Evolutionary conservation across 1,140 invertebrate species (phyloP), one percentile per base, ranked within the genome.

Genomic region (Heliconius nattereri): DNA sequence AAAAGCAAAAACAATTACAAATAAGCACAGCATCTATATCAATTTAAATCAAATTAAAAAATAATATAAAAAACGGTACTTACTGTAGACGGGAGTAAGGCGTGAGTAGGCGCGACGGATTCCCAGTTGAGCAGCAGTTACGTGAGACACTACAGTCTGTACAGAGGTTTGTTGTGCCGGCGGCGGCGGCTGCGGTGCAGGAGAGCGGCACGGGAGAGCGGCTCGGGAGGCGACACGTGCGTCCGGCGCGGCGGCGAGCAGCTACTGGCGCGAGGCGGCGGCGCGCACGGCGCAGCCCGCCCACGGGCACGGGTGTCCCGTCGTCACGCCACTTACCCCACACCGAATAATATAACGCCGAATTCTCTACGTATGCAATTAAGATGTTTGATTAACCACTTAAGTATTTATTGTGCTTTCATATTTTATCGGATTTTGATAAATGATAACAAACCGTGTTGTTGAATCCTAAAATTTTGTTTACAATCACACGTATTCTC

Each of bases 281-380:
- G 76, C 85, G 76, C 85, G 81, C 84, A 82, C 85, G 85, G 88
- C 91, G 85, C 89, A 88, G 79, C 84, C 87, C 87, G 89, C 89
- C 89, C 89, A 91, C 89, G 88, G 83, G 32, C 32, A 83, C 82
- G 72, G 82, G 71, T 81, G 83, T 78, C 82, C 91, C 85, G 82
- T 87, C 88, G 89, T 89, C 91, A 91, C 86, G 87, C 86, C 87
- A 88, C 86, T 91, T 91, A 91, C 85, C 87, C 88, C 85, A 90
- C 86, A 87, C 86, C 84, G 85, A 85, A 87, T 86, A 89, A 90
- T 90, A 90, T 88, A 85, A 88, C 60, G 23, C 60, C 60, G 26
- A 66, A 66, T 76, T 87, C 83, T 84, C 80, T 82, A 82, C 82
- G 84, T 86, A 85, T 83, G 73, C 78, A 80, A 85, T 82, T 83